Percentiles rank a stretch among this genome's conserved stretches.
These are phyloP conservation scores for Andrena minutula DNA, from an alignment of 2,888 invertebrate species.

Conservation along the genomic window DNA sequence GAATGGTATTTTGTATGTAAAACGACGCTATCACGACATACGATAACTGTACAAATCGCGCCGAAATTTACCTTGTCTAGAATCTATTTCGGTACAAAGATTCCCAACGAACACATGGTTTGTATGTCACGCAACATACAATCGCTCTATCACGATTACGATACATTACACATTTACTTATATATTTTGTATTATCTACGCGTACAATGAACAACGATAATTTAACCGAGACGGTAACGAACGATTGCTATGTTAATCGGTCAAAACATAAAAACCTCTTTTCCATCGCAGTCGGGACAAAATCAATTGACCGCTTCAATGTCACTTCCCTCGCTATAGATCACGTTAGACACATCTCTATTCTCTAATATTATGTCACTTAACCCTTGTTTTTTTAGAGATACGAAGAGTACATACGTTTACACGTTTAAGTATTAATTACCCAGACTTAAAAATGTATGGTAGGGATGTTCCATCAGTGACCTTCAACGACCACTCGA, in stretches of 20 bases:
- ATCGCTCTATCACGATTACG: constrained; percentile 37
- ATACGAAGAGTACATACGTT: neutral
- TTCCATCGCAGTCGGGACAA: neutral
- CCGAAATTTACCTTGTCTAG: constrained; percentile 27
- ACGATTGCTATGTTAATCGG: neutral
- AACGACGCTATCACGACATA: constrained; percentile 48
- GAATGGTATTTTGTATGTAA: constrained; percentile 56
- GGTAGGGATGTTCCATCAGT: neutral
- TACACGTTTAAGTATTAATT: neutral
- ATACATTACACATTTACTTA: constrained; percentile 52
- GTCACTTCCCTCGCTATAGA: neutral
- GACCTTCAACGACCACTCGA: neutral
- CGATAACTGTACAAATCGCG: constrained; percentile 52
- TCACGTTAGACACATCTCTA: neutral
- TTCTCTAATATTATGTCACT: neutral
- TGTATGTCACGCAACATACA: constrained; percentile 50
- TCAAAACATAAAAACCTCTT: constrained; percentile 17
- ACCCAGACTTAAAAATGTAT: neutral
- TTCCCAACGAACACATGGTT: constrained; percentile 65
- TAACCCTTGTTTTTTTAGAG: neutral
- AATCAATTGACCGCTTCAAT: neutral
- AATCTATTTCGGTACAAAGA: constrained; percentile 60
- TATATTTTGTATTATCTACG: constrained; percentile 36
- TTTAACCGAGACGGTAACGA: constrained; percentile 32
- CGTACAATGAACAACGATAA: constrained; percentile 27